These are phyloP conservation scores for Nipponia nippon DNA, from an alignment of 2,113 vertebrate species.

Conservation along the genomic window DNA sequence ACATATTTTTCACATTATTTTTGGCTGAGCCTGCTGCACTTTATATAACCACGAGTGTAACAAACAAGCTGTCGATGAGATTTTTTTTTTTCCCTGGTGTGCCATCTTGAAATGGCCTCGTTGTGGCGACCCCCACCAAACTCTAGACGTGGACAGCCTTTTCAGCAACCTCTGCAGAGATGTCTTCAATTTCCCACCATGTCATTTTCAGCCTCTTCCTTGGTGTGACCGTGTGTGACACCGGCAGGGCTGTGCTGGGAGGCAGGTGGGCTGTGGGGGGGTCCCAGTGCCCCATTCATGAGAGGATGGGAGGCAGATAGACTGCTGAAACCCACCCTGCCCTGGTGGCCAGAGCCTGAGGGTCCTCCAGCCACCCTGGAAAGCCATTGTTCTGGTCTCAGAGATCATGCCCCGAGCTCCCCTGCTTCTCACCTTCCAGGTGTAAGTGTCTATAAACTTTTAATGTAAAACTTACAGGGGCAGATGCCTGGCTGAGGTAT, in stretches of 20 bases:
- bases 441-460: not conserved
- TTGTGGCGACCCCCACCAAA: not conserved
- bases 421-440: not conserved
- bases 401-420: rapidly evolving
- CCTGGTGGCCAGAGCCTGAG: not conserved
- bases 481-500: not conserved
- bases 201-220: rapidly evolving
- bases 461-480: not conserved
- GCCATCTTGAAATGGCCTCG: not conserved
- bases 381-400: rapidly evolving
- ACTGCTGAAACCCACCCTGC: not conserved
- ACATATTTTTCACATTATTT: not conserved
- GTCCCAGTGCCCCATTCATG: not conserved
- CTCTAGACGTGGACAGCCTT: rapidly evolving
- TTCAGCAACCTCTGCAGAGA: not conserved
- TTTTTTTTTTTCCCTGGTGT: not conserved
- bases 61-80: not conserved
- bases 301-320: not conserved
- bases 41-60: not conserved
- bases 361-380: not conserved
- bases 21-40: not conserved
- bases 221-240: rapidly evolving
- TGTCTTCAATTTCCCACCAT: not conserved
- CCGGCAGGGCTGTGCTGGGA: not conserved
- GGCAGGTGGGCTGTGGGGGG: rapidly evolving